Conservation (phyloP, 1,140 invertebrate genomes). For the Pteromalus puparum region DNA sequence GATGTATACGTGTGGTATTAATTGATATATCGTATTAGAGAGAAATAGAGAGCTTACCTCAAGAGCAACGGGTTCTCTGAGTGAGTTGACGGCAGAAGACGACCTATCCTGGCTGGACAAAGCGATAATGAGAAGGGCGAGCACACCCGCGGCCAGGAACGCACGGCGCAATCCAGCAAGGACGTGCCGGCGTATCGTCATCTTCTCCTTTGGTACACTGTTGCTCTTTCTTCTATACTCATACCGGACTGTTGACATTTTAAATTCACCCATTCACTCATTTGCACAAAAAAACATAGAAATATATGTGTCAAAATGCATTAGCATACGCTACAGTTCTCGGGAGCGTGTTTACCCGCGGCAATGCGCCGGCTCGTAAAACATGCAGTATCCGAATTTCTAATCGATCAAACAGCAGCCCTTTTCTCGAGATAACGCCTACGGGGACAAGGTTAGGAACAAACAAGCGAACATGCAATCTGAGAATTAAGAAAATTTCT, state of each 20-base stretch:
- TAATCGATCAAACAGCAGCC: neutral
- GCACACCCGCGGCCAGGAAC: conserved; percentile 65
- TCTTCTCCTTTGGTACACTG: conserved; percentile 69
- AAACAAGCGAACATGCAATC: neutral
- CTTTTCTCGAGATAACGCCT: neutral
- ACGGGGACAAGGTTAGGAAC: neutral
- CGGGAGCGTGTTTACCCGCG: no score
- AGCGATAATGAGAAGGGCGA: conserved; percentile 68
- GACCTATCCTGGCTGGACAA: conserved; percentile 69
- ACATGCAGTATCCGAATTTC: no score
- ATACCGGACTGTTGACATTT: conserved; percentile 73
- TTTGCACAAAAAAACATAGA: no score
- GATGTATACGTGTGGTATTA: neutral
- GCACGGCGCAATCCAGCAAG: conserved; percentile 69
- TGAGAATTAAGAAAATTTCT: neutral
- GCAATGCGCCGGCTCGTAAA: no score
- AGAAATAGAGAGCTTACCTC: conserved; percentile 35
- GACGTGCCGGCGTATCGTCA: conserved; percentile 72
- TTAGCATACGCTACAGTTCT: no score
- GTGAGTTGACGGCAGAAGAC: conserved; percentile 18
- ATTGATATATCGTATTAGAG: no score
- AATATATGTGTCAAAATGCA: no score
- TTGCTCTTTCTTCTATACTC: conserved; percentile 66
- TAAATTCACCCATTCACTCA: neutral
- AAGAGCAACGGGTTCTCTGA: conserved; percentile 2